Conservation (phyloP, 2,113 vertebrate species). For the Progne subis region DNA sequence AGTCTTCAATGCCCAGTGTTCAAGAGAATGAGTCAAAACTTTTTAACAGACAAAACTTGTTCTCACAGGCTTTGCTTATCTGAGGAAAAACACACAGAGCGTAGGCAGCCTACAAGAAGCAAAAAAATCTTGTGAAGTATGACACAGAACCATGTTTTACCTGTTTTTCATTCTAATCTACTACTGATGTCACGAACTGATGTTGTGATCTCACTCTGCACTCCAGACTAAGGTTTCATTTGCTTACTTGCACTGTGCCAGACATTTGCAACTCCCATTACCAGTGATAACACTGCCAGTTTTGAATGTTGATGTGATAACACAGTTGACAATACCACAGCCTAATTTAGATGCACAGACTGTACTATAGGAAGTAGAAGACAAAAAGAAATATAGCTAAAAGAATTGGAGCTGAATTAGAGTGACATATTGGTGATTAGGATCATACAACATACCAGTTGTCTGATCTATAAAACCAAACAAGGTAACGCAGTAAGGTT, state of each 20-base stretch:
- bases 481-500: background rate
- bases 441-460: accelerated
- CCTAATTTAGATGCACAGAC: background rate
- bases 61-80: background rate
- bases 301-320: background rate
- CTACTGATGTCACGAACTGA: background rate
- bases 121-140: background rate
- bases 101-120: background rate
- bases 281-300: background rate
- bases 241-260: background rate
- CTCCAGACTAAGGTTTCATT: background rate
- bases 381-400: background rate
- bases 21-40: background rate
- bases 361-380: background rate
- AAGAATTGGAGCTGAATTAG: background rate
- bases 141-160: background rate
- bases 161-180: background rate
- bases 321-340: background rate
- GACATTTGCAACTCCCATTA: background rate
- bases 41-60: background rate
- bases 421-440: background rate
- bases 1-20: background rate
- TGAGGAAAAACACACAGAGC: background rate
- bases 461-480: background rate
- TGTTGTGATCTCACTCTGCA: background rate